Percentiles rank a stretch among this genome's conserved stretches.
phyloP scores from a whole-genome alignment of 2,888 invertebrate species.

The Zonitis immaculata region DNA sequence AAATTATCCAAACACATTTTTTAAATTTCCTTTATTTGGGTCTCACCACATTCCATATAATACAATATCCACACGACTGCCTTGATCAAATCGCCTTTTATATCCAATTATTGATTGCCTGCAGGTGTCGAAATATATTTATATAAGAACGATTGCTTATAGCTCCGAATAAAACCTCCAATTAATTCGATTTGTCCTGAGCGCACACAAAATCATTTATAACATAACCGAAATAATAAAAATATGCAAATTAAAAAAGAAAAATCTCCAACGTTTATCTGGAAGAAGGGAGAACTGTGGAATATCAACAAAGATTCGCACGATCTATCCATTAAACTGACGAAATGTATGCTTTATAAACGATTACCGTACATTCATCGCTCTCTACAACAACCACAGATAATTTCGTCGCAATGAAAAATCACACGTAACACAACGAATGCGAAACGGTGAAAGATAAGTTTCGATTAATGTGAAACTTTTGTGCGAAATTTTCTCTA shows the following conservation, averaged over 20 bases:
- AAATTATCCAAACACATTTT: background rate
- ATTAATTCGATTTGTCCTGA: no score
- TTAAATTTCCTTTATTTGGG: slow-evolving; percentile 19
- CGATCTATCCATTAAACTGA: slow-evolving; percentile 23
- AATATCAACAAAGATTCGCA: slow-evolving; percentile 14
- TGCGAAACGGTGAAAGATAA: no score
- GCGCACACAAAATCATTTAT: no score
- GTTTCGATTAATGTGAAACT: background rate
- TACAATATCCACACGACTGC: slow-evolving; percentile 26
- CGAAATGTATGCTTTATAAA: slow-evolving; percentile 22
- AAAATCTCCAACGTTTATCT: no score
- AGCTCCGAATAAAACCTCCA: no score
- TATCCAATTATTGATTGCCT: slow-evolving; percentile 37
- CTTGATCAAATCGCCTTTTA: slow-evolving; percentile 37
- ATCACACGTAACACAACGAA: slow-evolving; percentile 14
- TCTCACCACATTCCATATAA: slow-evolving; percentile 23
- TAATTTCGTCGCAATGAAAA: slow-evolving; percentile 22
- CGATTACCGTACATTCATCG: slow-evolving; percentile 13
- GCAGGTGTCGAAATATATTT: slow-evolving; percentile 29
- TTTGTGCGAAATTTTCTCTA: background rate
- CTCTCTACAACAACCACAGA: slow-evolving; percentile 15
- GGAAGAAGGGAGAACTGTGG: no score
- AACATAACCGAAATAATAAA: no score
- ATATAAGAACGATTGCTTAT: no score
- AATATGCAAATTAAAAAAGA: no score